These are phyloP conservation scores for Hestina assimilis DNA, from an alignment of 1,140 invertebrate genomes.

Conservation along the genomic window DNA sequence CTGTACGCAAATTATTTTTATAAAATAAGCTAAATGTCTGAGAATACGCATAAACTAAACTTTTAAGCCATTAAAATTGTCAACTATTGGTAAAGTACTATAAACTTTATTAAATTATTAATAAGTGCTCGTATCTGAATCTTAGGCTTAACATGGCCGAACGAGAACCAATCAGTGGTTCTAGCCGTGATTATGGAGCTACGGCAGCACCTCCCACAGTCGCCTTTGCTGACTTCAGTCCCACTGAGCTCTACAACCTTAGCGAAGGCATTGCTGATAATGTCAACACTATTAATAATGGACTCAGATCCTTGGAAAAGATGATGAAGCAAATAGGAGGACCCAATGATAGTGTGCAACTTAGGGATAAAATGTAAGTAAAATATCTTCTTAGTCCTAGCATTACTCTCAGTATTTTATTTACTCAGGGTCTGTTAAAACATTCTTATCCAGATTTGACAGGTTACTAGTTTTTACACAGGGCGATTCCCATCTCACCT, in stretches of 20 bases:
- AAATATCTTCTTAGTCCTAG: not conserved
- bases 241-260: conserved; percentile 85
- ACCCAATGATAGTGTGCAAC: conserved; percentile 80
- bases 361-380: conserved; percentile 69
- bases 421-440: too few relatives aligned
- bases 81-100: too few relatives aligned
- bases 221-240: conserved; percentile 83
- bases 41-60: too few relatives aligned
- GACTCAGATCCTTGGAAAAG: conserved; percentile 84
- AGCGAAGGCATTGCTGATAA: conserved; percentile 88
- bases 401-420: too few relatives aligned
- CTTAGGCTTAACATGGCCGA: conserved; percentile 59
- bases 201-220: conserved; percentile 80
- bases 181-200: conserved; percentile 77
- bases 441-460: too few relatives aligned
- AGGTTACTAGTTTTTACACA: too few relatives aligned
- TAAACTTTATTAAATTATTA: too few relatives aligned
- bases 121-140: not conserved
- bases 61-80: too few relatives aligned
- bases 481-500: too few relatives aligned
- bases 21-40: too few relatives aligned
- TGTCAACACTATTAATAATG: conserved; percentile 87
- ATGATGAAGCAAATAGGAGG: conserved; percentile 88
- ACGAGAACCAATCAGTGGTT: conserved; percentile 59
- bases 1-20: too few relatives aligned